Percentiles rank a stretch among this genome's conserved stretches.
phyloP scores from a whole-genome alignment of 2,888 invertebrate species.

The Clostera curtula region DNA sequence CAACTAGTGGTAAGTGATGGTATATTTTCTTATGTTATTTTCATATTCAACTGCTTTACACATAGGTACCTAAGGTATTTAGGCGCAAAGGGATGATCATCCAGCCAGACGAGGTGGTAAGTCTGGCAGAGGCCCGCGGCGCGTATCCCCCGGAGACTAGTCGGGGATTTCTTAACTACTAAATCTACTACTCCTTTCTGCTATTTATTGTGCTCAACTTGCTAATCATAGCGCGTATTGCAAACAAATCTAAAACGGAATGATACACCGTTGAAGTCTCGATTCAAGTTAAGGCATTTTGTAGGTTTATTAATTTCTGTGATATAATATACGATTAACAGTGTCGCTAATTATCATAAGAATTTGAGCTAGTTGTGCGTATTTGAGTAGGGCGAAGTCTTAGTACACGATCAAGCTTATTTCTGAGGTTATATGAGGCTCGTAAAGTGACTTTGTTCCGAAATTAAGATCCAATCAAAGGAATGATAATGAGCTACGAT shows the following conservation, averaged over 20 bases:
- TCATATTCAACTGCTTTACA: too few relatives aligned
- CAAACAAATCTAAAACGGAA: slow-evolving; percentile 7
- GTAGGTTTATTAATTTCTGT: slow-evolving; percentile 8
- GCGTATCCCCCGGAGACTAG: too few relatives aligned
- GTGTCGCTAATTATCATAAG: slow-evolving; percentile 5
- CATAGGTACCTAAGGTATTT: too few relatives aligned
- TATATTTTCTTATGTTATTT: too few relatives aligned
- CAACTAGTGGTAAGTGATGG: too few relatives aligned
- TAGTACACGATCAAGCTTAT: not conserved
- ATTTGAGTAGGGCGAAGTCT: not conserved
- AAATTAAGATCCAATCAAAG: too few relatives aligned
- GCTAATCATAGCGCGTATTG: slow-evolving; percentile 7
- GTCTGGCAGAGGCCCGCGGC: too few relatives aligned
- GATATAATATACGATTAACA: slow-evolving; percentile 1
- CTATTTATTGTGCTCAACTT: slow-evolving; percentile 11
- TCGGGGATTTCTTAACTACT: too few relatives aligned
- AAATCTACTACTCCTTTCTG: slow-evolving; percentile 11
- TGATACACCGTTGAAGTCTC: slow-evolving; percentile 6
- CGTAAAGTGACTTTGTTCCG: too few relatives aligned
- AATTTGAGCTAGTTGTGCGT: not conserved
- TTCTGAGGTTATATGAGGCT: too few relatives aligned
- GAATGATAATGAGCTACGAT: slow-evolving; percentile 1
- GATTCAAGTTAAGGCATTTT: slow-evolving; percentile 11
- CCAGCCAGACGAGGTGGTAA: too few relatives aligned
- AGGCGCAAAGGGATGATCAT: too few relatives aligned